These are phyloP conservation scores for Dexiosoma caninum DNA, from an alignment of 2,888 invertebrate species.

Conservation along the genomic window DNA sequence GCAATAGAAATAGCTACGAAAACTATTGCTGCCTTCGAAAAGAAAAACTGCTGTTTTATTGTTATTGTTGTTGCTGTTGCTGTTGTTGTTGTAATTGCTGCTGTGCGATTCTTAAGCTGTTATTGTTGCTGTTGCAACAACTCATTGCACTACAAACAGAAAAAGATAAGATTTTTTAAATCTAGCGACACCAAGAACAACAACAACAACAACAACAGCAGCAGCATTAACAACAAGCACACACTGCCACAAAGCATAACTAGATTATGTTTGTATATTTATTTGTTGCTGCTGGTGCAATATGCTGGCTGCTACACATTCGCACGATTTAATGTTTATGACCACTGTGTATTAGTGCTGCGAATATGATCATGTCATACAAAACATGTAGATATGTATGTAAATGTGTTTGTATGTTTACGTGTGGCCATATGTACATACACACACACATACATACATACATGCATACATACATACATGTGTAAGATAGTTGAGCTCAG, in stretches of 20 bases:
- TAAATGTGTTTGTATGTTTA: conserved; percentile 8
- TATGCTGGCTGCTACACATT: conserved; percentile 9
- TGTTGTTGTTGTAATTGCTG: conserved; percentile 23
- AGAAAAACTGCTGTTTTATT: conserved; percentile 32
- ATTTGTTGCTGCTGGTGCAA: conserved; percentile 36
- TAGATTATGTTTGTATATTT: conserved; percentile 36
- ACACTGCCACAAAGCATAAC: conserved; percentile 38
- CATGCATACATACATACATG: too few relatives aligned
- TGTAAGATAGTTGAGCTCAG: conserved; percentile 65
- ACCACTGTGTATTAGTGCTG: conserved; percentile 20
- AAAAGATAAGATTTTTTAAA: background rate
- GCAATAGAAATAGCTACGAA: conserved; percentile 8
- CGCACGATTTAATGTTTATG: background rate
- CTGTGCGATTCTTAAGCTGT: conserved; percentile 27
- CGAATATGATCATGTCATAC: conserved; percentile 17
- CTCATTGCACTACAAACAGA: conserved; percentile 9
- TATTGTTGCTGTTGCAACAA: conserved; percentile 13
- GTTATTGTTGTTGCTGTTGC: conserved; percentile 24
- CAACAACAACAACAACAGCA: conserved; percentile 25
- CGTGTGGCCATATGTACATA: too few relatives aligned
- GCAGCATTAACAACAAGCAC: too few relatives aligned
- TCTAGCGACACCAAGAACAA: conserved; percentile 20
- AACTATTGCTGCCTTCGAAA: conserved; percentile 29
- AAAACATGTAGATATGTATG: conserved; percentile 5
- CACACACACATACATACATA: background rate